Conservation (phyloP, 2,113 vertebrate genomes). For the Aegithalos caudatus region DNA sequence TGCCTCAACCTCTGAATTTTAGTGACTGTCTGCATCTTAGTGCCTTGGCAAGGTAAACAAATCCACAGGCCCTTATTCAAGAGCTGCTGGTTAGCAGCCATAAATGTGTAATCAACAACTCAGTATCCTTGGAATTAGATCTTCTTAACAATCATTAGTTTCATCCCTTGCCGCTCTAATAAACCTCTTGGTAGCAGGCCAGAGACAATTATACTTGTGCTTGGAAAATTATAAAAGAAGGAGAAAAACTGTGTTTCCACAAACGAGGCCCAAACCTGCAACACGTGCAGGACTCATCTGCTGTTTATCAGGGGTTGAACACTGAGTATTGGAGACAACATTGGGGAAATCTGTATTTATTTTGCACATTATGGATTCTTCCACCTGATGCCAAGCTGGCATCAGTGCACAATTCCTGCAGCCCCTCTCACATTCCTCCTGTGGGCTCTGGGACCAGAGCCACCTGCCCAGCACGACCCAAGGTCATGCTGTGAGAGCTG, state of each 20-base stretch:
- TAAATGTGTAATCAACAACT: background rate
- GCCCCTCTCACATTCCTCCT: rapidly evolving
- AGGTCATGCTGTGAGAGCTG: rapidly evolving
- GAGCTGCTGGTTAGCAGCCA: background rate
- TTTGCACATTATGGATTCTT: rapidly evolving
- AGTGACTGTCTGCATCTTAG: background rate
- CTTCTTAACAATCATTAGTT: conserved; percentile 25
- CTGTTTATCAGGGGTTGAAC: rapidly evolving
- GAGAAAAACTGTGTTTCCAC: background rate
- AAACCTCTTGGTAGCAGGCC: conserved; percentile 26
- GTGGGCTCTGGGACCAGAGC: background rate
- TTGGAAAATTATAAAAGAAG: background rate
- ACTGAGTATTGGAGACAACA: background rate
- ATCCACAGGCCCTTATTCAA: background rate
- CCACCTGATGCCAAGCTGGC: background rate
- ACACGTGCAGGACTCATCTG: rapidly evolving
- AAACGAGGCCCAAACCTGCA: background rate
- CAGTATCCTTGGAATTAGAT: background rate
- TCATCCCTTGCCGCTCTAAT: background rate
- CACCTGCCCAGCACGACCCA: background rate
- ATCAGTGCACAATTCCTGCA: background rate
- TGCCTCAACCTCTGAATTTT: background rate
- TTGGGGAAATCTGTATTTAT: background rate
- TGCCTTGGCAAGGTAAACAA: conserved; percentile 3
- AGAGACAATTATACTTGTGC: background rate